phyloP scores from a whole-genome alignment of 2,797 vertebrate genomes.

The Falco cherrug region DNA sequence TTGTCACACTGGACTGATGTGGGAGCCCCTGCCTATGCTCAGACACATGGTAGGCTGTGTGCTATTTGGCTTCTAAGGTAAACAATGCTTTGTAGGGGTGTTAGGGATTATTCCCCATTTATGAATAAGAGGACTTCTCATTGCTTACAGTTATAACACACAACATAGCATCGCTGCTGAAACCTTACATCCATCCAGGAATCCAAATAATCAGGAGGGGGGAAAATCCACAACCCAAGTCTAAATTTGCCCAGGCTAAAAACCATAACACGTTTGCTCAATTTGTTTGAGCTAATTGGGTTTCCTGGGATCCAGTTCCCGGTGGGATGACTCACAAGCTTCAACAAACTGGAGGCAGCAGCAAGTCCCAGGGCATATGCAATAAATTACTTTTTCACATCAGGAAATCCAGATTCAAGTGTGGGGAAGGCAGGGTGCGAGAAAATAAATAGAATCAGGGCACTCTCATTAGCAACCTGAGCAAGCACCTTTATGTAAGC shows the following conservation, averaged over 20 bases:
- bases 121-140: not conserved
- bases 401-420: not conserved
- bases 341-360: conserved; percentile 47
- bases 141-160: not conserved
- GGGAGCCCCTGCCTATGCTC: not conserved
- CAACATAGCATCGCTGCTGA: not conserved
- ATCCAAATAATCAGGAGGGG: not conserved
- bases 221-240: not conserved
- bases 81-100: not conserved
- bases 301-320: conserved; percentile 60
- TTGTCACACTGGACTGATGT: not conserved
- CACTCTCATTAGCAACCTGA: not conserved
- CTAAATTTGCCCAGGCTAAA: conserved; percentile 30
- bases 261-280: conserved; percentile 34
- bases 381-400: conserved; percentile 59
- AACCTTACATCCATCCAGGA: not conserved
- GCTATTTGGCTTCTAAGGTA: not conserved
- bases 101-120: not conserved
- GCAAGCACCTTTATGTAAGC: not conserved
- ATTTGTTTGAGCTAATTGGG: conserved; percentile 62
- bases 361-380: not conserved
- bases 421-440: not conserved
- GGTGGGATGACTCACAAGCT: conserved; percentile 36
- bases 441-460: conserved; percentile 15
- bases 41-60: not conserved